Percentiles rank a stretch among this genome's conserved stretches.
Conservation (phyloP, 2,113 vertebrate species). For the Symphodus melops region DNA sequence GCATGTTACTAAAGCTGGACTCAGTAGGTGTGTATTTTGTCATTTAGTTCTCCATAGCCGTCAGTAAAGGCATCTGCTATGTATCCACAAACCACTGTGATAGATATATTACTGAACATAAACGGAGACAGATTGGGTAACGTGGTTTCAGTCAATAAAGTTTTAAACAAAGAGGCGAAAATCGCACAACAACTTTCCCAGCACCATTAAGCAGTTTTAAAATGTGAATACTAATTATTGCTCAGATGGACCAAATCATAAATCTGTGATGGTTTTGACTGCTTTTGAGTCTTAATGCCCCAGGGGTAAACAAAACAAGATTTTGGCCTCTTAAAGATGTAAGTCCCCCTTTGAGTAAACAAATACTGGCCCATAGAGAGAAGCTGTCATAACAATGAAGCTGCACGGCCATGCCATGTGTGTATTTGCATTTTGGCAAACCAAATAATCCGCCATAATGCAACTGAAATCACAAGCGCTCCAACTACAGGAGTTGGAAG, state of each 20-base stretch:
- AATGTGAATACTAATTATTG: neutral
- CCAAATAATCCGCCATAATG: conserved; percentile 1
- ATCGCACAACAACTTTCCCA: neutral
- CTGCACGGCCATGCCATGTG: conserved; percentile 27
- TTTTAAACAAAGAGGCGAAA: conserved; percentile 1
- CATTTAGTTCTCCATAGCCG: no score
- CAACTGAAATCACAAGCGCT: conserved; percentile 12
- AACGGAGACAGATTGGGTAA: neutral
- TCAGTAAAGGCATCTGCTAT: no score
- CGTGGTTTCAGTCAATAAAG: neutral
- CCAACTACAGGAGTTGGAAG: neutral
- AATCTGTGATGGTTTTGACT: conserved; percentile 1
- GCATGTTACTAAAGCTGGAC: no score
- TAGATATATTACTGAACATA: neutral
- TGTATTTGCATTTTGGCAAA: conserved; percentile 37
- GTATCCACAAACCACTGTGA: no score
- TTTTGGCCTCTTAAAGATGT: neutral
- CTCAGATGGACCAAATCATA: neutral
- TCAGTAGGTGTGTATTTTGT: no score
- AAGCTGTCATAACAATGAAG: conserved; percentile 10
- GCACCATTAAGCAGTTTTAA: neutral
- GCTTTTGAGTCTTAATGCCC: conserved; percentile 14
- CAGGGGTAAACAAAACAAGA: conserved; percentile 43
- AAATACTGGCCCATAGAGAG: conserved; percentile 14
- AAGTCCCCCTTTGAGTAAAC: conserved; percentile 29